These are phyloP conservation scores for Hormaphis cornu DNA, from an alignment of 1,140 invertebrate genomes.

Conservation along the genomic window DNA sequence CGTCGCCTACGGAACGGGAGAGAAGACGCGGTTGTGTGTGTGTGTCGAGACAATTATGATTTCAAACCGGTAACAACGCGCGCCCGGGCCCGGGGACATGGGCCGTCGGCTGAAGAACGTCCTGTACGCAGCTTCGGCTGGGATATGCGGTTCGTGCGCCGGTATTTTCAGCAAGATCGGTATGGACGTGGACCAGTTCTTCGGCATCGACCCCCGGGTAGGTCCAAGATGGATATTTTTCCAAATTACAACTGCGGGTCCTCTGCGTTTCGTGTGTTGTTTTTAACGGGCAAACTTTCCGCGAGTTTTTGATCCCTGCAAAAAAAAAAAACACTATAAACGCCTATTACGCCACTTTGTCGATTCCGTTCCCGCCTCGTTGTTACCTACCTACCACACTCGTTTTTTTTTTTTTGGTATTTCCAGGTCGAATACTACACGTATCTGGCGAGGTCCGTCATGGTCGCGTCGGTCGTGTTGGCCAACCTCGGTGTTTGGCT, in stretches of 20 bases:
- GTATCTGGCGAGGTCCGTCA: background rate
- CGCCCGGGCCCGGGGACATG: background rate
- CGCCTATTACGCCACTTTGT: too few relatives aligned
- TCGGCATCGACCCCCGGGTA: background rate
- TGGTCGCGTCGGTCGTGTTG: background rate
- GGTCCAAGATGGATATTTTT: too few relatives aligned
- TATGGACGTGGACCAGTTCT: background rate
- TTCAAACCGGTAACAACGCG: too few relatives aligned
- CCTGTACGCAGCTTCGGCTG: background rate
- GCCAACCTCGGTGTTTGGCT: background rate
- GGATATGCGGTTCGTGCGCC: slow-evolving; percentile 5
- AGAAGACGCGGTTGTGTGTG: too few relatives aligned
- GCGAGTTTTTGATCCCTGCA: too few relatives aligned
- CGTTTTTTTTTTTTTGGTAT: background rate
- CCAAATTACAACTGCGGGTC: too few relatives aligned
- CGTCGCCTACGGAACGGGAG: too few relatives aligned
- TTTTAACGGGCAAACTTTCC: too few relatives aligned
- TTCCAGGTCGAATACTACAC: background rate
- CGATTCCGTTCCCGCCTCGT: background rate
- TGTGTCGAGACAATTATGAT: too few relatives aligned
- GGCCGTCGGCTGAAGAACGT: background rate
- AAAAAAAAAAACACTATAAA: too few relatives aligned
- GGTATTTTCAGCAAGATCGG: slow-evolving; percentile 4
- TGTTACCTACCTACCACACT: background rate
- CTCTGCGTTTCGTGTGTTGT: too few relatives aligned